phyloP scores from a whole-genome alignment of 2,113 vertebrate genomes.

The Anhinga anhinga region DNA sequence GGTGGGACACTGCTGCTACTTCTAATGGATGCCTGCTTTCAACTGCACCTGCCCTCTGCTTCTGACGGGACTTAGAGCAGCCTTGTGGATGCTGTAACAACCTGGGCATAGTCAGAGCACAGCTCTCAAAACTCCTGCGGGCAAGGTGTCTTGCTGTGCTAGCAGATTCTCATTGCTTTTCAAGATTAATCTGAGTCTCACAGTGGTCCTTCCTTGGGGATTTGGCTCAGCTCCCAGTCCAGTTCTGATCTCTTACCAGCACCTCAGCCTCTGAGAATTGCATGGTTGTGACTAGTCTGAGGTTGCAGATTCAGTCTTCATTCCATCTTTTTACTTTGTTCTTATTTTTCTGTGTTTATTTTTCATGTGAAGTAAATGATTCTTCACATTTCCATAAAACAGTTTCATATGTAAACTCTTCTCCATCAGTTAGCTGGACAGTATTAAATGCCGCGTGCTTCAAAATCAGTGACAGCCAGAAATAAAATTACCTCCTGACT shows the following conservation, averaged over 20 bases:
- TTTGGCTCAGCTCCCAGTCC: not conserved
- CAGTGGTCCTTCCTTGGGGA: not conserved
- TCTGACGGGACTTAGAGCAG: not conserved
- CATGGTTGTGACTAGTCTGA: not conserved
- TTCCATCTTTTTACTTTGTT: not conserved
- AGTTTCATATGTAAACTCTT: not conserved
- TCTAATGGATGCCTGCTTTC: not conserved
- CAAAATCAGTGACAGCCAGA: not conserved
- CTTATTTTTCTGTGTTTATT: not conserved
- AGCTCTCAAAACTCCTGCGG: not conserved
- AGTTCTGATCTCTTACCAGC: not conserved
- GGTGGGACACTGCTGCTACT: accelerated
- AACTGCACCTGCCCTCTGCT: not conserved
- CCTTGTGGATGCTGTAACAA: not conserved
- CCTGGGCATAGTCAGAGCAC: not conserved
- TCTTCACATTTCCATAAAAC: not conserved
- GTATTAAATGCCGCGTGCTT: not conserved
- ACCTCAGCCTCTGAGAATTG: not conserved
- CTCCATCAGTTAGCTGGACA: not conserved
- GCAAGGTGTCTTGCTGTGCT: not conserved
- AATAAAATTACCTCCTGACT: not conserved
- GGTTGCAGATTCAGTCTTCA: not conserved
- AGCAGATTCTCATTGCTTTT: not conserved
- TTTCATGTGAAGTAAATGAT: not conserved
- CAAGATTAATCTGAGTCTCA: not conserved